Evolutionary conservation across 2,113 vertebrate species (phyloP).

Genomic region (Rattus rattus): DNA sequence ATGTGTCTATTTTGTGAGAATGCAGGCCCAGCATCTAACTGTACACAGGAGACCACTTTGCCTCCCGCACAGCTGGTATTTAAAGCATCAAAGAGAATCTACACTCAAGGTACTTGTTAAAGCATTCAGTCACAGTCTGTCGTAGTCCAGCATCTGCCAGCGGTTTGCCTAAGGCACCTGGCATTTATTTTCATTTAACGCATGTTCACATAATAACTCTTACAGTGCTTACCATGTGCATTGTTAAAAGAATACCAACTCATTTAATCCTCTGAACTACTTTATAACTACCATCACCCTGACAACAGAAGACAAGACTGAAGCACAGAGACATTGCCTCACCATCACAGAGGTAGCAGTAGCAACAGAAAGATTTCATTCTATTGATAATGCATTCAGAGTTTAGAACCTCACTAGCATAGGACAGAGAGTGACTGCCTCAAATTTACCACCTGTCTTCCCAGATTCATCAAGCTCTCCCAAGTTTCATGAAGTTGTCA

Average conservation of each 20-base stretch:
- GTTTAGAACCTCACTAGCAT: not conserved
- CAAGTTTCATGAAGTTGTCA: not conserved
- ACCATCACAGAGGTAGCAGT: not conserved
- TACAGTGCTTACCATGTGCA: not conserved
- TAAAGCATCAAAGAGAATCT: slow-evolving; percentile 58
- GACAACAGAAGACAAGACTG: not conserved
- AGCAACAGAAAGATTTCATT: not conserved
- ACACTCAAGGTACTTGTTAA: slow-evolving; percentile 55
- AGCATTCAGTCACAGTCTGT: slow-evolving; percentile 43
- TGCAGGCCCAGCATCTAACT: slow-evolving; percentile 41
- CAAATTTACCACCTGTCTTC: not conserved
- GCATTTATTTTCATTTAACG: slow-evolving; percentile 21
- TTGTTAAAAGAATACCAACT: not conserved
- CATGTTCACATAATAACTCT: not conserved
- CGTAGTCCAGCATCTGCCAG: slow-evolving; percentile 17
- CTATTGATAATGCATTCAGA: not conserved
- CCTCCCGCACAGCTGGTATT: slow-evolving; percentile 42
- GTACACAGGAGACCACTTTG: slow-evolving; percentile 44
- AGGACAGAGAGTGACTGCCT: not conserved
- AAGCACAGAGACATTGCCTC: not conserved
- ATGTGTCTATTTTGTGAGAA: slow-evolving; percentile 33
- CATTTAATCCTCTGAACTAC: not conserved
- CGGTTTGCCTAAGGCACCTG: slow-evolving; percentile 10
- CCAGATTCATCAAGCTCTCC: not conserved
- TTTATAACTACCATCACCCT: not conserved